Evolutionary conservation across 2,113 vertebrate genomes (phyloP).

Genomic region (Stigmatopora argus): DNA sequence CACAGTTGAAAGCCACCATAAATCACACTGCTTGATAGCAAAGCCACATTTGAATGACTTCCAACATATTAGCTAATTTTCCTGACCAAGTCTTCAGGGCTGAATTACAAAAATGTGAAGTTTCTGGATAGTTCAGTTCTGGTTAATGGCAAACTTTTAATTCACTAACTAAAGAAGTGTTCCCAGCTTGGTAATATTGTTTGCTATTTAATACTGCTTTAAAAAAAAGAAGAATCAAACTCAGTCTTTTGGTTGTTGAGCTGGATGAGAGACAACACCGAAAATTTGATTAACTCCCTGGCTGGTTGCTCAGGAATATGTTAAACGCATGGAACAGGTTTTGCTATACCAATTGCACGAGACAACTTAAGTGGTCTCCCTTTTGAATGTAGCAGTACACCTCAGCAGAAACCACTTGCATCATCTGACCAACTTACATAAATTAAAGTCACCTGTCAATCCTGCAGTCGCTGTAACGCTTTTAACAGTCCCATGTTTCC

Average conservation of each 20-base stretch:
- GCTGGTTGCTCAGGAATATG: not conserved
- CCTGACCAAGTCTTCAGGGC: not conserved
- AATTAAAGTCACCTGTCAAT: conserved; percentile 1
- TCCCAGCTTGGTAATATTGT: too few relatives aligned
- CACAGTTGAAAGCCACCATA: not conserved
- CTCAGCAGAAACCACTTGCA: not conserved
- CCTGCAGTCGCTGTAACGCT: not conserved
- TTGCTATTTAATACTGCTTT: too few relatives aligned
- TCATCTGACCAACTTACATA: not conserved
- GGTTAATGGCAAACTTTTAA: too few relatives aligned
- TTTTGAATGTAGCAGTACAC: not conserved
- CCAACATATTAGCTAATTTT: not conserved
- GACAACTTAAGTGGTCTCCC: not conserved
- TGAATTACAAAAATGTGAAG: not conserved
- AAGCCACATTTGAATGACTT: conserved; percentile 8
- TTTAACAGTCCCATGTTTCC: conserved; percentile 5
- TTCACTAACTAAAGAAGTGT: too few relatives aligned
- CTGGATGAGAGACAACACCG: too few relatives aligned
- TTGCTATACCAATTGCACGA: not conserved
- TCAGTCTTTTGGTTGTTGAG: too few relatives aligned
- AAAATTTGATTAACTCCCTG: too few relatives aligned
- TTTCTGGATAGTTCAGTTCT: not conserved
- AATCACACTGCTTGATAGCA: conserved; percentile 14
- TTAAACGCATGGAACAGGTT: not conserved
- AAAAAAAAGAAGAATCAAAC: too few relatives aligned